Conservation (phyloP, 2,888 invertebrate species). For the Rotaria socialis region DNA sequence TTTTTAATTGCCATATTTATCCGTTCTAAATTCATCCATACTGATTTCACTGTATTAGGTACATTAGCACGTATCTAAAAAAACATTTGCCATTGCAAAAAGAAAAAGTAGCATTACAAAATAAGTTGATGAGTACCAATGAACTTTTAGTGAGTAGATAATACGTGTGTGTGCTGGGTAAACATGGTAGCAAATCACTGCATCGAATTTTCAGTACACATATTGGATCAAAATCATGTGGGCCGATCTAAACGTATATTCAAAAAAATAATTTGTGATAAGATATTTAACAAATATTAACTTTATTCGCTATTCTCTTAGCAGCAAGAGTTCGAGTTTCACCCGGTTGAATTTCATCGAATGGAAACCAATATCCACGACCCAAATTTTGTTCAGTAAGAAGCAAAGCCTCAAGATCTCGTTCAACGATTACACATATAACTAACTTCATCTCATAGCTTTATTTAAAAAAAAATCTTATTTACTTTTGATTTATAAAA, state of each 20-base stretch:
- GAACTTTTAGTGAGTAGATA: background rate
- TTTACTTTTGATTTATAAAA: background rate
- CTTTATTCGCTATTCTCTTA: background rate
- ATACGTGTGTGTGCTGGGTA: background rate
- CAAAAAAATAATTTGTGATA: background rate
- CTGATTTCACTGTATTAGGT: background rate
- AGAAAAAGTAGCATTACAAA: too few species aligned
- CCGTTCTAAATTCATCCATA: slow-evolving; percentile 7
- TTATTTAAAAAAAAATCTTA: background rate
- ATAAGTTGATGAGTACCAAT: background rate
- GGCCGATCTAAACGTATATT: background rate
- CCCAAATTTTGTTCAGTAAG: background rate
- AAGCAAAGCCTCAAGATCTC: background rate
- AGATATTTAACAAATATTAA: background rate
- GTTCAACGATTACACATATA: slow-evolving; percentile 10
- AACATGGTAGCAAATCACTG: background rate
- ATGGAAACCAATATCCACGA: slow-evolving; percentile 36
- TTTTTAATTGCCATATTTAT: background rate
- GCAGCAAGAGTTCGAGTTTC: slow-evolving; percentile 20
- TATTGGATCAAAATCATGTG: background rate
- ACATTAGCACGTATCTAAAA: background rate
- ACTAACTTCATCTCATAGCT: slow-evolving; percentile 4
- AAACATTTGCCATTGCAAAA: too few species aligned
- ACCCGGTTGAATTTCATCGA: slow-evolving; percentile 9
- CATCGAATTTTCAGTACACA: background rate